Evolutionary conservation across 2,113 vertebrate species (phyloP), one percentile per base, ranked within the genome.

Genomic region (Casuarius casuarius): DNA sequence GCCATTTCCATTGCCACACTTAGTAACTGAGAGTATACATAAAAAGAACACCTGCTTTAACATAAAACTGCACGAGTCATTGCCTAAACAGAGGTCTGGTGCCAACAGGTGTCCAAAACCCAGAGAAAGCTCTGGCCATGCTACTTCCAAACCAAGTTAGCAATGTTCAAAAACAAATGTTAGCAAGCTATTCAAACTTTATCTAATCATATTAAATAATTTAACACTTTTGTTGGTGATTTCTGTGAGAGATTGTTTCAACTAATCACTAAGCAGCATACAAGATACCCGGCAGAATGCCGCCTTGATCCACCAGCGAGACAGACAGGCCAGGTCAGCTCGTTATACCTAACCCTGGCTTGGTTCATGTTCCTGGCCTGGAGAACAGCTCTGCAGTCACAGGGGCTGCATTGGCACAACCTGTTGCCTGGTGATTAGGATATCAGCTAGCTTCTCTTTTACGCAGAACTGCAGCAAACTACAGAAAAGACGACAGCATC

Each of bases 1-100:
- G 72, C 10, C 26, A 73, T 67, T 88, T 66, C 48, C 3, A 2
- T 7, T 56, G 12, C 18, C 31, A 51, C 4, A 18, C 0, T 0
- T 28, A 49, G 25, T 6, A 84, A 56, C 12, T 38, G n/a, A 65
- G 17, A 25, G 84, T 14, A 75, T 68, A 54, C 16, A 88, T 3
- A 17, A 74, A 16, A 58, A 16, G 29, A 62, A 13, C 38, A 62
- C 4, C 51, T 85, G 56, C 38, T 85, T 75, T 49, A 63, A 44
- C 12, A 71, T 4, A 26, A 88, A 72, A 29, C 10, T 5, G 1
- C 29, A 67, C 10, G 4, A 81, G 4, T 23, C 46, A 10, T 22
- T 52, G 38, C 22, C 35, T 75, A 44, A 72, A 29, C 12, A 31
- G 1, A 62, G 20, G 6, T 58, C 4, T 71, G 23, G 19, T 40